phyloP scores from a whole-genome alignment of 2,888 invertebrate species.

The Andrena bucephala region DNA sequence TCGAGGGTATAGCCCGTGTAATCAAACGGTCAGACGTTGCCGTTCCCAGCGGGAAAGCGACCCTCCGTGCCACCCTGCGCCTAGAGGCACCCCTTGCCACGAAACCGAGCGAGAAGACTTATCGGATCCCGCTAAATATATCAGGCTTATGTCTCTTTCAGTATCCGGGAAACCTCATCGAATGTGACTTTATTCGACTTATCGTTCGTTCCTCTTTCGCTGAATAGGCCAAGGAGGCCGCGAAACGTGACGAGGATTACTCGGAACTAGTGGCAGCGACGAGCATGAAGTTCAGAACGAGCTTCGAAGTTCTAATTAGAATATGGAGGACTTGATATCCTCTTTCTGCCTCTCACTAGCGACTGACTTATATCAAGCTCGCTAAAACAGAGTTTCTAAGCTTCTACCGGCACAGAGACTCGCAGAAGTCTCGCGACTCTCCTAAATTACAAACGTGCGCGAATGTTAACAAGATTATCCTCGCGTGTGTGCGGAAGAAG shows the following conservation, averaged over 20 bases:
- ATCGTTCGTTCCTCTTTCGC: slow-evolving; percentile 23
- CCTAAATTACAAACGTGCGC: too few species aligned
- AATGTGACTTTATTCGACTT: slow-evolving; percentile 44
- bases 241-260: slow-evolving; percentile 23
- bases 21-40: slow-evolving; percentile 70
- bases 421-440: background rate
- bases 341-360: too few species aligned
- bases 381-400: too few species aligned
- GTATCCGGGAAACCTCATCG: slow-evolving; percentile 40
- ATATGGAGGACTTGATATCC: too few species aligned
- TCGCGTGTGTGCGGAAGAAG: background rate
- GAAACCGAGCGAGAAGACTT: slow-evolving; percentile 55
- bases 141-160: slow-evolving; percentile 52
- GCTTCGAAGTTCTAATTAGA: too few species aligned
- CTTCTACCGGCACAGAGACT: background rate
- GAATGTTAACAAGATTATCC: background rate
- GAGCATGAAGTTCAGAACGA: background rate
- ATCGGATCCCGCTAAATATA: slow-evolving; percentile 56
- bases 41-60: slow-evolving; percentile 68
- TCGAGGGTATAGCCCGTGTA: slow-evolving; percentile 65
- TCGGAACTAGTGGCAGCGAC: background rate
- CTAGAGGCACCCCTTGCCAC: slow-evolving; percentile 36
- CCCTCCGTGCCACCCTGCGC: slow-evolving; percentile 52
- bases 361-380: too few species aligned
- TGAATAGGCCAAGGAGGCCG: slow-evolving; percentile 21